These are phyloP conservation scores for Caenorhabditis briggsae DNA, from an alignment of 1,140 invertebrate species.

Conservation along the genomic window DNA sequence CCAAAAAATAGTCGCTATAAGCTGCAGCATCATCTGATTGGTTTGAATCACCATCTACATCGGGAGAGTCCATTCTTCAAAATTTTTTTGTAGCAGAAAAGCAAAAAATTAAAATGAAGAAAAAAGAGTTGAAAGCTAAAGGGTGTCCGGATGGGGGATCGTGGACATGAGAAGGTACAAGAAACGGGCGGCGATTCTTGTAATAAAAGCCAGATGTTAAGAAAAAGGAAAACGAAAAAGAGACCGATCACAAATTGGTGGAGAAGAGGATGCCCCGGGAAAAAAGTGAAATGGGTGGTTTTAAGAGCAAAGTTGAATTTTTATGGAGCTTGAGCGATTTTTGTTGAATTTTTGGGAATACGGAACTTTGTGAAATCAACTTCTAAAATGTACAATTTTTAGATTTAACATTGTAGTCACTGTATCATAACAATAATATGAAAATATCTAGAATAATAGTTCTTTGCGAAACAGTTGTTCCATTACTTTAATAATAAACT, in stretches of 20 bases:
- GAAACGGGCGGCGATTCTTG: slow-evolving; percentile 39
- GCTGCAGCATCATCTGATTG: slow-evolving; percentile 23
- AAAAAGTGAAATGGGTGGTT: too few species aligned
- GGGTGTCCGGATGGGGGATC: background rate
- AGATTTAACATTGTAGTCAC: too few species aligned
- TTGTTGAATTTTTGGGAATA: too few species aligned
- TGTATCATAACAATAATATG: too few species aligned
- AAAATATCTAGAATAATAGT: too few species aligned
- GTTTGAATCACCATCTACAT: slow-evolving; percentile 8
- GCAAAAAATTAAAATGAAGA: slow-evolving; percentile 1
- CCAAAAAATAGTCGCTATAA: slow-evolving; percentile 61
- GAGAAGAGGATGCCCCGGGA: background rate
- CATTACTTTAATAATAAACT: too few species aligned
- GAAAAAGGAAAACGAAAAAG: background rate
- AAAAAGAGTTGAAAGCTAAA: slow-evolving; percentile 7
- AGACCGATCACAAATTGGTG: slow-evolving; percentile 23
- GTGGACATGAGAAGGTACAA: slow-evolving; percentile 27
- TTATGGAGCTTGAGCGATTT: too few species aligned
- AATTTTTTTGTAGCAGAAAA: background rate
- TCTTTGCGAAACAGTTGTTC: too few species aligned
- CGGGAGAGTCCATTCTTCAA: slow-evolving; percentile 12
- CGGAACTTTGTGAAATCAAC: too few species aligned
- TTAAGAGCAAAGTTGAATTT: too few species aligned
- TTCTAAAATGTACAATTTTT: too few species aligned
- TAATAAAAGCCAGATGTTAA: slow-evolving; percentile 50